phyloP scores from a whole-genome alignment of 2,888 invertebrate species.

The Seira musarum region DNA sequence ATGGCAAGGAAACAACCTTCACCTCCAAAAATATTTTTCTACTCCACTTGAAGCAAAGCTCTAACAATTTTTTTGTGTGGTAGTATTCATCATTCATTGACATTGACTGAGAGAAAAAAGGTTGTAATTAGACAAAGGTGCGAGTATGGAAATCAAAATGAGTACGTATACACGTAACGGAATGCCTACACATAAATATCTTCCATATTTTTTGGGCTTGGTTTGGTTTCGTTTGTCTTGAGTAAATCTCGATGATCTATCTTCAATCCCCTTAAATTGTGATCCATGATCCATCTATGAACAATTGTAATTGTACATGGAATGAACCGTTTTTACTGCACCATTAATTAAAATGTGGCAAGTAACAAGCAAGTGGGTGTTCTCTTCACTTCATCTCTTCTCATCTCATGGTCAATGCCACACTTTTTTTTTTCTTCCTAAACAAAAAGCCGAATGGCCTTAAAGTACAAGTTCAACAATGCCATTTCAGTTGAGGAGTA shows the following conservation, averaged over 20 bases:
- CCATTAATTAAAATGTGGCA: conserved; percentile 50
- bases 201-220: not conserved
- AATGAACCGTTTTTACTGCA: conserved; percentile 14
- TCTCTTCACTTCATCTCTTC: no score
- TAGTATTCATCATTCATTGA: conserved; percentile 38
- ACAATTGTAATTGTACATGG: no score
- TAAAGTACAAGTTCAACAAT: conserved; percentile 62
- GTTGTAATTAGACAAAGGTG: conserved; percentile 20
- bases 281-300: not conserved
- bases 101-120: conserved; percentile 52
- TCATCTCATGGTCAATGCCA: conserved; percentile 41
- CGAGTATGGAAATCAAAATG: not conserved
- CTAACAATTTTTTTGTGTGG: conserved; percentile 14
- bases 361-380: conserved; percentile 54
- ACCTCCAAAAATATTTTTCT: conserved; percentile 31
- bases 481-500: no score
- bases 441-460: conserved; percentile 43
- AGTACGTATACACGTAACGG: not conserved
- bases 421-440: conserved; percentile 9
- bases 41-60: not conserved
- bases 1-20: conserved; percentile 31
- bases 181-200: no score
- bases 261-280: not conserved
- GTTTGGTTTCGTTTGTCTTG: not conserved
- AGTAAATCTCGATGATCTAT: not conserved